Conservation (phyloP, 2,888 invertebrate species). For the Cynaeus angustus region DNA sequence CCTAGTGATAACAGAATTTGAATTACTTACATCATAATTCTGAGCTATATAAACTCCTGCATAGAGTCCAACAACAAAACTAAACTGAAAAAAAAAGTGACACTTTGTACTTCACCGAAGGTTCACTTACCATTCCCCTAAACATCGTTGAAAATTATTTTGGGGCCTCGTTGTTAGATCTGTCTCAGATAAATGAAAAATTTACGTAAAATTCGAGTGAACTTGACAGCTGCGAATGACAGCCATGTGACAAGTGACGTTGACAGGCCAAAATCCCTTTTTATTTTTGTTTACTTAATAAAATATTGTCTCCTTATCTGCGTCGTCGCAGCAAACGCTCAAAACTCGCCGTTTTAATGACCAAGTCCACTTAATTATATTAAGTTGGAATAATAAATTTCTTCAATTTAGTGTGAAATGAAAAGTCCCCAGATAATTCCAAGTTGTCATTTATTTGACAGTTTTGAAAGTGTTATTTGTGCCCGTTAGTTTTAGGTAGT, state of each 20-base stretch:
- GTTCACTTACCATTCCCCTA: constrained; percentile 65
- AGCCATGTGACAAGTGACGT: constrained; percentile 17
- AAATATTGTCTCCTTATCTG: too few relatives aligned
- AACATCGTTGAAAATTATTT: constrained; percentile 59
- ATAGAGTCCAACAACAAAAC: constrained; percentile 81
- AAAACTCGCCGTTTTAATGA: too few relatives aligned
- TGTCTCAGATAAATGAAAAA: background rate
- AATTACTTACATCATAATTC: constrained; percentile 80
- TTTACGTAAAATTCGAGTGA: background rate
- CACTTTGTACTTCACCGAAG: background rate
- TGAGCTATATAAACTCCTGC: constrained; percentile 83
- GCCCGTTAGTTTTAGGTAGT: constrained; percentile 12
- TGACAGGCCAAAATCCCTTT: background rate
- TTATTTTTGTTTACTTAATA: constrained; percentile 6
- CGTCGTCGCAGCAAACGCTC: too few relatives aligned
- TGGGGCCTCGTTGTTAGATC: too few relatives aligned
- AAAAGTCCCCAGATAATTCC: constrained; percentile 14
- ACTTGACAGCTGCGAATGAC: background rate
- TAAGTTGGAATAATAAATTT: too few relatives aligned
- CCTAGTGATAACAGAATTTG: constrained; percentile 4
- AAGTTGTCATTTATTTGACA: constrained; percentile 23
- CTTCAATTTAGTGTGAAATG: too few relatives aligned
- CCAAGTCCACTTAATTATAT: too few relatives aligned
- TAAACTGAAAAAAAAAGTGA: constrained; percentile 74
- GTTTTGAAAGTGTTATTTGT: constrained; percentile 30